A percentile compares a stretch with the other conserved stretches of the same genome.
phyloP scores from a whole-genome alignment of 2,113 vertebrate genomes.

The Myotis brandtii region DNA sequence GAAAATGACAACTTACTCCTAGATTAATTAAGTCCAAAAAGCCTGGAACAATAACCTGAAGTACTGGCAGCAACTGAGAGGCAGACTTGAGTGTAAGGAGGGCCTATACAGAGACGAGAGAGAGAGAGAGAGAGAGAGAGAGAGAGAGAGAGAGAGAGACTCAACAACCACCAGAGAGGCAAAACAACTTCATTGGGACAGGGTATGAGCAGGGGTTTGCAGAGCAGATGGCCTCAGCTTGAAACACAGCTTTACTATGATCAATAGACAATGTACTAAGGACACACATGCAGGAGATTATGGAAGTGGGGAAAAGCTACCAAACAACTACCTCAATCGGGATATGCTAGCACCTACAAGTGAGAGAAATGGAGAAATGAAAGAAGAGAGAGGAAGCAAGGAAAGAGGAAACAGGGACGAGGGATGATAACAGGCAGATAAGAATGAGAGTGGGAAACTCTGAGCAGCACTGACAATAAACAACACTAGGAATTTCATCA shows the following conservation, averaged over 20 bases:
- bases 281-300: background rate
- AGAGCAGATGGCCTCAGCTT: background rate
- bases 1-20: slow-evolving; percentile 4
- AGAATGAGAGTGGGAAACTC: background rate
- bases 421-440: background rate
- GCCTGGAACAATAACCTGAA: background rate
- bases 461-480: background rate
- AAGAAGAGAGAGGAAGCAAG: background rate
- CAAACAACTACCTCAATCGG: background rate
- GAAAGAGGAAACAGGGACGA: background rate
- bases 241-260: background rate
- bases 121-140: no score
- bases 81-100: background rate
- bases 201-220: background rate
- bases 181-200: background rate
- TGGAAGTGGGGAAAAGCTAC: background rate
- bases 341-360: background rate
- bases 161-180: background rate
- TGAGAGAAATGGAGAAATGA: background rate
- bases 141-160: no score
- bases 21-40: background rate
- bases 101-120: no score
- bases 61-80: background rate
- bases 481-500: background rate
- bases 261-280: background rate